Percentiles rank a stretch among this genome's conserved stretches.
Evolutionary conservation across 2,888 invertebrate genomes (phyloP).

Genomic region (Diarsia mendica): DNA sequence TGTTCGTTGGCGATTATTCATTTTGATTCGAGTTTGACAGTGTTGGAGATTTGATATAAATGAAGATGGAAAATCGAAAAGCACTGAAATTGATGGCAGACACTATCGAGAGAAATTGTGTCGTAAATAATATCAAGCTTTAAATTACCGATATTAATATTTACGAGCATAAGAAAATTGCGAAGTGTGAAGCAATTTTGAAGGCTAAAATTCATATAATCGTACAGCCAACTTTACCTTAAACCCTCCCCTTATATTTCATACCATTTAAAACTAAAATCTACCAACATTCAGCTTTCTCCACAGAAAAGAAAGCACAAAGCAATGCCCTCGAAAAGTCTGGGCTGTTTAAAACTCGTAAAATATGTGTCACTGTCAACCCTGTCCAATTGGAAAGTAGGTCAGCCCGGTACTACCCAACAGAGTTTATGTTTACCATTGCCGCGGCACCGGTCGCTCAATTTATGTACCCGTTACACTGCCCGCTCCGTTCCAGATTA

Average conservation of each 20-base stretch:
- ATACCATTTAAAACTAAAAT: conserved; percentile 29
- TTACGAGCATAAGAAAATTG: not conserved
- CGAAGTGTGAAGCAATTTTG: not conserved
- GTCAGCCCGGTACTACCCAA: conserved; percentile 60
- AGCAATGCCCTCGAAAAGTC: conserved; percentile 51
- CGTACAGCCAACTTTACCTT: conserved; percentile 2
- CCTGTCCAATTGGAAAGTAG: conserved; percentile 51
- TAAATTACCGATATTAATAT: not conserved
- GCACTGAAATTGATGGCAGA: not conserved
- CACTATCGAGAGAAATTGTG: not conserved
- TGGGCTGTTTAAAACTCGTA: conserved; percentile 47
- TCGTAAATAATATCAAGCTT: not conserved
- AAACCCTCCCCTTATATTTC: conserved; percentile 13
- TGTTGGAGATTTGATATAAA: not conserved
- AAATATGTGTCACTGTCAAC: conserved; percentile 61
- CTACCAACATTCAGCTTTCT: conserved; percentile 31
- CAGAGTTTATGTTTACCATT: conserved; percentile 50
- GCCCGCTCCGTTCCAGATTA: conserved; percentile 44
- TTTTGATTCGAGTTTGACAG: not conserved
- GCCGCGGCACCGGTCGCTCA: conserved; percentile 33
- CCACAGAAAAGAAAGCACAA: conserved; percentile 34
- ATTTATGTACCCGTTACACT: conserved; percentile 55
- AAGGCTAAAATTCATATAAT: not conserved
- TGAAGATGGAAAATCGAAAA: not conserved
- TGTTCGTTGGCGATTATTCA: not conserved